Percentiles rank a stretch among this genome's conserved stretches.
phyloP scores from a whole-genome alignment of 2,797 vertebrate species.

The Pantherophis vulpinus region DNA sequence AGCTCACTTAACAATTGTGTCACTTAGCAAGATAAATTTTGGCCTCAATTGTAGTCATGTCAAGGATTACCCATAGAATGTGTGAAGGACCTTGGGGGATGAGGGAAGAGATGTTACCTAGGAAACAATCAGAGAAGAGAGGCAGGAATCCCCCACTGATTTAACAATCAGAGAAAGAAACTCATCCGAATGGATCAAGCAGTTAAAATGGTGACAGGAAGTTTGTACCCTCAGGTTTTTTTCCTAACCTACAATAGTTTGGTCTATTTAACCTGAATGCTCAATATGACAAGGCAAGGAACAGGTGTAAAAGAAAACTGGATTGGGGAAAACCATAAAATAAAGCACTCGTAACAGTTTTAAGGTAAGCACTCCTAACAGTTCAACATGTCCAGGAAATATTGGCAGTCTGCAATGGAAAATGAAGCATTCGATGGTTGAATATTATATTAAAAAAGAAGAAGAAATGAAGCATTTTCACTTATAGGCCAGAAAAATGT shows the following conservation, averaged over 20 bases:
- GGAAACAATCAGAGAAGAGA: neutral
- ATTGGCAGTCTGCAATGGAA: slow-evolving; percentile 30
- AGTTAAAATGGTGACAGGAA: slow-evolving; percentile 11
- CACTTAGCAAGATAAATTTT: neutral
- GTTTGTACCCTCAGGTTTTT: neutral
- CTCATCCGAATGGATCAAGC: neutral
- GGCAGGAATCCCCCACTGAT: neutral
- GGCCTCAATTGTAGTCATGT: neutral
- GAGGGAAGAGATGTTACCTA: too few relatives aligned
- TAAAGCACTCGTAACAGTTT: slow-evolving; percentile 47
- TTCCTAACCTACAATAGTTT: slow-evolving; percentile 30
- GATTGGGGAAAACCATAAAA: slow-evolving; percentile 33
- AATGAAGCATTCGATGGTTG: slow-evolving; percentile 43
- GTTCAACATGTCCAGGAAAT: slow-evolving; percentile 43
- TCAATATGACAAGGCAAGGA: slow-evolving; percentile 20
- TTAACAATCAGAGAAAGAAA: neutral
- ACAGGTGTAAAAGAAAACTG: slow-evolving; percentile 34
- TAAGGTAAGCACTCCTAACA: slow-evolving; percentile 39
- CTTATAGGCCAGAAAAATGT: slow-evolving; percentile 1
- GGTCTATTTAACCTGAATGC: slow-evolving; percentile 46
- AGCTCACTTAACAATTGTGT: neutral
- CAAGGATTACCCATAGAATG: neutral
- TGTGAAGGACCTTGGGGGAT: neutral
- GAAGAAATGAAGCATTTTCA: slow-evolving; percentile 38
- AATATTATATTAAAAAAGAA: neutral